phyloP scores from a whole-genome alignment of 2,113 vertebrate species.

The Triplophysa siluroides region DNA sequence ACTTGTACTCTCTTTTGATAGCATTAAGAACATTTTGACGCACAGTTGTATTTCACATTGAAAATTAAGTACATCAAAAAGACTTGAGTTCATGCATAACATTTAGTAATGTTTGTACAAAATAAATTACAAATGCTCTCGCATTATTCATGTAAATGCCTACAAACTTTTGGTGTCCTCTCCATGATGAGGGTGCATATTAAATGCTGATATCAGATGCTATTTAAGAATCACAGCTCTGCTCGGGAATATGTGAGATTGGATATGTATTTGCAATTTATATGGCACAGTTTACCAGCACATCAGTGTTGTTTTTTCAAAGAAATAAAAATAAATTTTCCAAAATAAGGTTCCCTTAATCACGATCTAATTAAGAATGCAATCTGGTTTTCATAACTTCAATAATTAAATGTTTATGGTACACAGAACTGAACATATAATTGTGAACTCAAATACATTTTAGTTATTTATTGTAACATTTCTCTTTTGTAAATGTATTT shows the following conservation, averaged over 20 bases:
- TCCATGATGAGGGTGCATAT: conserved; percentile 29
- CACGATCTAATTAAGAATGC: background rate
- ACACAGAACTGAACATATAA: background rate
- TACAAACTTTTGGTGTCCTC: conserved; percentile 8
- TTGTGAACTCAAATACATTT: background rate
- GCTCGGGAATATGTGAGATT: conserved; percentile 40
- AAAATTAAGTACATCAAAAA: conserved; percentile 53
- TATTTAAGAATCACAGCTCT: conserved; percentile 43
- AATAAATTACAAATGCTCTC: conserved; percentile 53
- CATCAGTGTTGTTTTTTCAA: background rate
- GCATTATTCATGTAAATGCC: conserved; percentile 48
- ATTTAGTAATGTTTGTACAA: conserved; percentile 57
- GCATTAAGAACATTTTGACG: conserved; percentile 34
- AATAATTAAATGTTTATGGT: background rate
- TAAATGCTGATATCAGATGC: conserved; percentile 37
- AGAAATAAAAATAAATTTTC: background rate
- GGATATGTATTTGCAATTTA: conserved; percentile 35
- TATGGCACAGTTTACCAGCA: conserved; percentile 32
- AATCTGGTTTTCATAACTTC: background rate
- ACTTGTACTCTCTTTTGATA: background rate
- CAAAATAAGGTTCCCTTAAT: background rate
- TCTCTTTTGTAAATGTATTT: background rate
- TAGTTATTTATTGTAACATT: background rate
- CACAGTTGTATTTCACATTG: conserved; percentile 19
- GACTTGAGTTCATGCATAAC: conserved; percentile 59